A percentile compares a stretch with the other conserved stretches of the same genome.
Evolutionary conservation across 2,797 vertebrate genomes (phyloP).

Genomic region (Ibycter americanus): DNA sequence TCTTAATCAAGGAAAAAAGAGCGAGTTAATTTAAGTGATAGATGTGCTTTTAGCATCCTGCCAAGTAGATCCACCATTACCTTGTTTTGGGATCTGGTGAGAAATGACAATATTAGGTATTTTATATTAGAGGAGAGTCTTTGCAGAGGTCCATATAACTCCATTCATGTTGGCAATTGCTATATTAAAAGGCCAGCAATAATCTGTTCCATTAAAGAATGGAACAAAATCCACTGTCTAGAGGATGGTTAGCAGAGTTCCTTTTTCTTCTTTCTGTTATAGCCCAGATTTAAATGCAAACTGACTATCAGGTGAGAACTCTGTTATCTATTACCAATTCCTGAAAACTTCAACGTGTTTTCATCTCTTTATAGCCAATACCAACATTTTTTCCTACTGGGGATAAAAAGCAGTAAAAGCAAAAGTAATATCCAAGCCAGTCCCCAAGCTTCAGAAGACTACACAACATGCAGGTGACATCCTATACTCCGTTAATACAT

Average conservation of each 20-base stretch:
- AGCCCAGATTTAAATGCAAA: not conserved
- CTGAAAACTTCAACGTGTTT: not conserved
- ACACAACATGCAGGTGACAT: not conserved
- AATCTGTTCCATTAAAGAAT: not conserved
- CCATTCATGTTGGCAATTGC: not conserved
- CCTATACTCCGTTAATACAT: not conserved
- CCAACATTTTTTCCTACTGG: not conserved
- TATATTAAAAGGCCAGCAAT: not conserved
- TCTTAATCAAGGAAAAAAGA: not conserved
- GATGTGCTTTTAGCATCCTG: not conserved
- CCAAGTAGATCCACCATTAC: not conserved
- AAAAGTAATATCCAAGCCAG: not conserved
- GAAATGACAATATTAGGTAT: not conserved
- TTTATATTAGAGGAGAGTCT: not conserved
- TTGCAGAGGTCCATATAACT: not conserved
- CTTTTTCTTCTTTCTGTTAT: not conserved
- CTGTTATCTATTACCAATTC: not conserved
- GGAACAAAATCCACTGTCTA: not conserved
- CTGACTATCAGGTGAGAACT: not conserved
- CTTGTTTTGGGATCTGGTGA: not conserved
- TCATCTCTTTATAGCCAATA: not conserved
- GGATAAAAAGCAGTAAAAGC: not conserved
- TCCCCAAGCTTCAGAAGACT: not conserved
- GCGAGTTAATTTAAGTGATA: not conserved
- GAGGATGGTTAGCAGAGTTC: not conserved